Evolutionary conservation across 1,140 invertebrate genomes (phyloP).

Genomic region (Zelostemma sp.): DNA sequence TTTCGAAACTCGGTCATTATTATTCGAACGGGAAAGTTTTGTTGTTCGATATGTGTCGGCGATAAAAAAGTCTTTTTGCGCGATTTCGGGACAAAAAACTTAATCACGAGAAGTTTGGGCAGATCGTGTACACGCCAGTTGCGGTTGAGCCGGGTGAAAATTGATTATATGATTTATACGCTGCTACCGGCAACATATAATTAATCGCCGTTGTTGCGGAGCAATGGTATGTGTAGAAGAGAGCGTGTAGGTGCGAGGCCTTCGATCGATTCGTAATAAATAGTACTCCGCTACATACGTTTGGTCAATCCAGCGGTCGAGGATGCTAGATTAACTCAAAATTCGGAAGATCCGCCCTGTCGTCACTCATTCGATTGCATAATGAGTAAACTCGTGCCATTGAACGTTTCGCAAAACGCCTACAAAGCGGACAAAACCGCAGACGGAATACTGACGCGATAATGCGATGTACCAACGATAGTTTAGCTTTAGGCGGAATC

Average conservation of each 20-base stretch:
- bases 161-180: constrained; percentile 65
- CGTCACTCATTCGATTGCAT: constrained; percentile 27
- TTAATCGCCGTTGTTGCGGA: constrained; percentile 59
- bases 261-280: constrained; percentile 63
- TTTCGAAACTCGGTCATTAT: no score
- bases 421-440: constrained; percentile 27
- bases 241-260: constrained; percentile 29
- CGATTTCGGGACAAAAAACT: constrained; percentile 23
- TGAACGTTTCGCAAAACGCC: constrained; percentile 17
- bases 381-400: constrained; percentile 24
- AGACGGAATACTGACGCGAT: constrained; percentile 21
- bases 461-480: constrained; percentile 20
- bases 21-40: no score
- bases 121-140: constrained; percentile 46
- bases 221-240: constrained; percentile 37
- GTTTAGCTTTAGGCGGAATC: constrained; percentile 15
- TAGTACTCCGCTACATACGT: constrained; percentile 46
- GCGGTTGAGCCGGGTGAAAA: constrained; percentile 48
- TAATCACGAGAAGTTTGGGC: constrained; percentile 28
- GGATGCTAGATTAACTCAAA: constrained; percentile 59
- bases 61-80: no score
- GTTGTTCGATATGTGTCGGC: no score
- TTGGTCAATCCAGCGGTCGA: constrained; percentile 51
- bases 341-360: constrained; percentile 35
- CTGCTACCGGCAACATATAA: constrained; percentile 63